Conservation (phyloP, 1,140 invertebrate species). For the Caenorhabditis remanei region DNA sequence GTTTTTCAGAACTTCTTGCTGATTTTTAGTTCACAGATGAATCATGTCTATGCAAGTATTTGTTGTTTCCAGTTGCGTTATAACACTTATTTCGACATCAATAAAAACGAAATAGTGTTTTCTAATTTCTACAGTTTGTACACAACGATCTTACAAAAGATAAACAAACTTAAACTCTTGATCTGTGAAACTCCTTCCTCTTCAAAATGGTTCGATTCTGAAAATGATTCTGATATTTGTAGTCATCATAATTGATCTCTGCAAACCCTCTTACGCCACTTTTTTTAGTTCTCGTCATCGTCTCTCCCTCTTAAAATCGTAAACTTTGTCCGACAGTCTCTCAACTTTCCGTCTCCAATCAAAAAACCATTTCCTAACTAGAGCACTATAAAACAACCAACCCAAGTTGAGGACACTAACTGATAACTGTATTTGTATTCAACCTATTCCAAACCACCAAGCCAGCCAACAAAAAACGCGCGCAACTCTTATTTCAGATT, state of each 20-base stretch:
- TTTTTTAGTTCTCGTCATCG: neutral
- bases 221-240: constrained; percentile 26
- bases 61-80: too few relatives aligned
- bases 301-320: constrained; percentile 13
- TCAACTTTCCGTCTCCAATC: constrained; percentile 43
- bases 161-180: too few relatives aligned
- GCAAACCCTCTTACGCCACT: neutral
- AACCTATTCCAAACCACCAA: neutral
- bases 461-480: constrained; percentile 26
- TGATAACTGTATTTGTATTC: neutral
- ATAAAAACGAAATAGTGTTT: too few relatives aligned
- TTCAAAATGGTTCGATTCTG: neutral
- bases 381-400: neutral
- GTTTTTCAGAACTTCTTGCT: too few relatives aligned
- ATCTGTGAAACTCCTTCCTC: neutral
- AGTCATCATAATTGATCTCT: constrained; percentile 2
- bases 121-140: too few relatives aligned
- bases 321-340: constrained; percentile 40
- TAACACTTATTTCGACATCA: too few relatives aligned
- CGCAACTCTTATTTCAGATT: constrained; percentile 14
- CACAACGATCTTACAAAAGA: too few relatives aligned
- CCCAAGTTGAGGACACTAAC: neutral
- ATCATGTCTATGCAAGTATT: too few relatives aligned
- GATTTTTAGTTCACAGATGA: too few relatives aligned
- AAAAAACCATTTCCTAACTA: constrained; percentile 36